Percentiles rank a stretch among this genome's conserved stretches.
Evolutionary conservation across 2,797 vertebrate genomes (phyloP).

Genomic region (Acanthurus tractus): DNA sequence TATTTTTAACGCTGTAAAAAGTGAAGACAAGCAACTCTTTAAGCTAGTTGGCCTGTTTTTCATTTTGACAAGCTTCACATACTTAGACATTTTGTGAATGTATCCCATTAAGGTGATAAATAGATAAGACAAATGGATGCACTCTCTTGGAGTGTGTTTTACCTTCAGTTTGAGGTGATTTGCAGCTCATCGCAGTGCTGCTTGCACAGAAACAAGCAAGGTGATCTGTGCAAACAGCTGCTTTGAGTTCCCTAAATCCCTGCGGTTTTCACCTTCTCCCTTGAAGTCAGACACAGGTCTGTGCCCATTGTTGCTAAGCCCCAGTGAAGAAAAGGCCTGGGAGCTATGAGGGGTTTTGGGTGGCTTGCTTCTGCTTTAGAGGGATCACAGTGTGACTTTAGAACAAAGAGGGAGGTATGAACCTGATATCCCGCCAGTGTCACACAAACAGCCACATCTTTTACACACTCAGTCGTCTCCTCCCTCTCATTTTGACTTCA

Average conservation of each 20-base stretch:
- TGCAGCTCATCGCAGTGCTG: conserved; percentile 12
- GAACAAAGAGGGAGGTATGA: conserved; percentile 80
- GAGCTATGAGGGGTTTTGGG: conserved; percentile 74
- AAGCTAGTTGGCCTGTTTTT: conserved; percentile 4
- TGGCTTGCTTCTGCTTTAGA: conserved; percentile 74
- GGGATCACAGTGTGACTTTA: conserved; percentile 63
- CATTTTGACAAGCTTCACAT: conserved; percentile 8
- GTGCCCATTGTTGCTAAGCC: conserved; percentile 66
- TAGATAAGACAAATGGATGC: conserved; percentile 9
- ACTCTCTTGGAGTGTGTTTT: not conserved
- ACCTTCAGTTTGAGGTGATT: conserved; percentile 30
- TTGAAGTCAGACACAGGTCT: conserved; percentile 65
- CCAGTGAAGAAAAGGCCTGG: conserved; percentile 59
- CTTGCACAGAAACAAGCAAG: conserved; percentile 33
- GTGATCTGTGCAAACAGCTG: conserved; percentile 73
- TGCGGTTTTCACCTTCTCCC: conserved; percentile 60
- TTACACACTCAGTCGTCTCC: conserved; percentile 61
- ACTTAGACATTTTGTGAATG: not conserved
- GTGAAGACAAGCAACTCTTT: not conserved
- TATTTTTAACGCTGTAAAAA: not conserved
- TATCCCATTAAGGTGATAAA: conserved; percentile 8
- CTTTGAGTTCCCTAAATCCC: conserved; percentile 68
- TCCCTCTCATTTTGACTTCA: conserved; percentile 58
- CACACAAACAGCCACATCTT: conserved; percentile 72
- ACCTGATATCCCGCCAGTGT: conserved; percentile 79